phyloP scores from a whole-genome alignment of 2,113 vertebrate species.

The Coptodon bakossiorum region DNA sequence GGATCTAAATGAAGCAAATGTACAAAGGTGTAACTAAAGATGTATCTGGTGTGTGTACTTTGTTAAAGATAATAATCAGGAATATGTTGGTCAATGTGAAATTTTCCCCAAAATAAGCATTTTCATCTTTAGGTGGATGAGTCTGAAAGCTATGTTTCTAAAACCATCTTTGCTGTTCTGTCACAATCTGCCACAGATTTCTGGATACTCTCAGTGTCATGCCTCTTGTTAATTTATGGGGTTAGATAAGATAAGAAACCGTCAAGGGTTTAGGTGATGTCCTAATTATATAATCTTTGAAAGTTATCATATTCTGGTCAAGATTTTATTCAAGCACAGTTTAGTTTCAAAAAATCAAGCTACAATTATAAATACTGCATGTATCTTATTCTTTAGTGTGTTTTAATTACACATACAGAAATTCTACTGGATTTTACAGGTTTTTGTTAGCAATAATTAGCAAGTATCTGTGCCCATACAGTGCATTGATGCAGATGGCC shows the following conservation, averaged over 20 bases:
- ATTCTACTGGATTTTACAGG: background rate
- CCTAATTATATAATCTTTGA: background rate
- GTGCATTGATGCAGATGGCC: background rate
- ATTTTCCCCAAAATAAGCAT: background rate
- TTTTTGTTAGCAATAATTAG: background rate
- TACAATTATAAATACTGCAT: background rate
- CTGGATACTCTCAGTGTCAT: rapidly evolving
- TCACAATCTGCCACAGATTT: background rate
- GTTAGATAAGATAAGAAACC: background rate
- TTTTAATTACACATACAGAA: background rate
- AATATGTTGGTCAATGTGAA: background rate
- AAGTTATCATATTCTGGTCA: background rate
- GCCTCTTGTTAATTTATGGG: background rate
- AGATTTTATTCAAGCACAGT: background rate
- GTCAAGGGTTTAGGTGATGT: background rate
- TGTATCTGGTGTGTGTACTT: background rate
- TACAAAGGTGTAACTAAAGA: background rate
- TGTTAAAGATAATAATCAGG: background rate
- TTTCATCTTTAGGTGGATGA: background rate
- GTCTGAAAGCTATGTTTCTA: background rate
- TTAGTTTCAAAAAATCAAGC: background rate
- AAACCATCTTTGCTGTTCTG: background rate
- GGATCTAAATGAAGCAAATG: background rate
- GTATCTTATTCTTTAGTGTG: background rate
- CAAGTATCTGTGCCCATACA: background rate